Base-by-base conservation (phyloP, 2,888 invertebrate genomes). In the Ophion ellenae region DNA sequence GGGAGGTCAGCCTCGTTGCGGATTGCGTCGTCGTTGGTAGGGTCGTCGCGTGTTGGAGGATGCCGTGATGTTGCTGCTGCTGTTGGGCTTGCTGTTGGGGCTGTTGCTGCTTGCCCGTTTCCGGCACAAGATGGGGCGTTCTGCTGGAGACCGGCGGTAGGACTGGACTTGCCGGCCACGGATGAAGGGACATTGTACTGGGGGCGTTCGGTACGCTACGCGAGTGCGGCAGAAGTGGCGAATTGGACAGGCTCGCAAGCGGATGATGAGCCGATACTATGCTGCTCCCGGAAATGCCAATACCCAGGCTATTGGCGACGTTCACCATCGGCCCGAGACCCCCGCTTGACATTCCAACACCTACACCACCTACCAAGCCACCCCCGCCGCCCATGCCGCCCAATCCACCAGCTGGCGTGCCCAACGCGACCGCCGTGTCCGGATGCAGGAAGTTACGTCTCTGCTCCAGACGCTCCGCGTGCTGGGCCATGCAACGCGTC, bases 401-500 rank as follows among this genome's bases (percentile, higher is more conserved):
- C 93, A 93, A 87, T 95, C 95, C 79, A 94, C 91, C 88, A 94
- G 95, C 90, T 94, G 96, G 89, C 78, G 92, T 84, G 79, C 91
- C 90, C 81, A 92, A 88, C 32, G 91, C 95, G 71, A 97, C 97
- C 87, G 98, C 98, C 85, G 97, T 97, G 93, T 98, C 98, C 70
- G 98, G 98, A 94, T 98, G 98, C 87, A 98, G 95, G 95, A 97
- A 98, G 94, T 98, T 97, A 87, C 97, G 96, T 87, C 97, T 95
- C 93, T 97, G 97, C 92, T 98, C 98, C 90, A 97, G 95, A 89
- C 97, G 96, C 94, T 97, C 97, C 77, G 94, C 92, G 95, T 97
- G 97, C 94, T 97, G 96, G 90, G 96, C 96, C 90, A 97, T 94
- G 91, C 97, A 97, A 89, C 97, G 95, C 74, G 97, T 96, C 94